These are phyloP conservation scores for Drosophila albomicans DNA, from an alignment of 1,140 invertebrate species.

Conservation along the genomic window DNA sequence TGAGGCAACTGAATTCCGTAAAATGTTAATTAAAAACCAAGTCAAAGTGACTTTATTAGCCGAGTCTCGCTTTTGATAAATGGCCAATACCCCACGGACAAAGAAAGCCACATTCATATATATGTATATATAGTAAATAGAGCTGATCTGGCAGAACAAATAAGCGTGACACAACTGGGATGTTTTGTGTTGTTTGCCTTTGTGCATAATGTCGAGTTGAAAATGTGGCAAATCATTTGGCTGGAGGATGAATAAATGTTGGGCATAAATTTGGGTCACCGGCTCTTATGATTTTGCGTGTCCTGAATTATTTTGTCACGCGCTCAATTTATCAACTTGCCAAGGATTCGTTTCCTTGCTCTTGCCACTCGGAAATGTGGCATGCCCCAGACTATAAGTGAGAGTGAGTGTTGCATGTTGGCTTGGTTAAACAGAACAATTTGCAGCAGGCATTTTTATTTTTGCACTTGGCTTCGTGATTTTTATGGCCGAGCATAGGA, in stretches of 20 bases:
- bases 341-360: neutral
- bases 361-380: conserved; percentile 18
- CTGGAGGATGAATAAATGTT: conserved; percentile 6
- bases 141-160: no score
- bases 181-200: neutral
- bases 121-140: no score
- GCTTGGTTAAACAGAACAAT: conserved; percentile 58
- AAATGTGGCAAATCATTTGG: conserved; percentile 1
- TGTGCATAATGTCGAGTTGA: conserved; percentile 1
- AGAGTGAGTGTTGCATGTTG: conserved; percentile 27
- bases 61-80: no score
- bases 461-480: conserved; percentile 24
- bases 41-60: no score
- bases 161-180: no score
- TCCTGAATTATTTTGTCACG: conserved; percentile 44
- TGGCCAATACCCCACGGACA: no score
- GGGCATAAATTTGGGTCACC: conserved; percentile 38
- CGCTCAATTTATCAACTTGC: conserved; percentile 28
- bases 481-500: conserved; percentile 22
- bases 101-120: no score
- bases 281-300: conserved; percentile 34
- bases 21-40: no score
- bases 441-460: conserved; percentile 47
- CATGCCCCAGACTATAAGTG: neutral
- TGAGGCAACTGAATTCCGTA: no score